Evolutionary conservation across 2,113 vertebrate species (phyloP).

Genomic region (Aptenodytes forsteri): DNA sequence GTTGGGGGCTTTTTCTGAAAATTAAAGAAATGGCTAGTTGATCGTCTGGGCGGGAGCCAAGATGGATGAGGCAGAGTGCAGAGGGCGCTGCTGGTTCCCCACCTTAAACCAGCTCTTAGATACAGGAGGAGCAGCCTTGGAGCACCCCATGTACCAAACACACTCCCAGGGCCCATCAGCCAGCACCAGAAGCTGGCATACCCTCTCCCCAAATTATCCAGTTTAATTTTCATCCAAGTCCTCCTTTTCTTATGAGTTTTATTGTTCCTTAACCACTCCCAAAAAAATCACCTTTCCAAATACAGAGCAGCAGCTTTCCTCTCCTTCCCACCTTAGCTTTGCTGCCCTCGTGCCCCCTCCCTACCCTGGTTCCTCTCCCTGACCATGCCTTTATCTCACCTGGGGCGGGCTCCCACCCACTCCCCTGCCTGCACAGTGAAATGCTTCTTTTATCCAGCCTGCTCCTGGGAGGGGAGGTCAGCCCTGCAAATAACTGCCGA

Average conservation of each 20-base stretch:
- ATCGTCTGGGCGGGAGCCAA: background rate
- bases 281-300: background rate
- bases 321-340: background rate
- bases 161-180: background rate
- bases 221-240: background rate
- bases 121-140: background rate
- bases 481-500: slow-evolving; percentile 26
- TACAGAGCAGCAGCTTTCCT: background rate
- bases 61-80: background rate
- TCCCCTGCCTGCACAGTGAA: background rate
- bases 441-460: background rate
- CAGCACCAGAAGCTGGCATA: background rate
- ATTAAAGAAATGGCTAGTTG: background rate
- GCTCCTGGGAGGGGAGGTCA: slow-evolving; percentile 11
- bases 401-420: background rate
- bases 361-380: background rate
- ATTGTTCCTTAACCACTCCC: background rate
- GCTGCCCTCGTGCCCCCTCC: fast-evolving
- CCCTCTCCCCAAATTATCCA: background rate
- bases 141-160: background rate
- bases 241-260: background rate
- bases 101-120: background rate
- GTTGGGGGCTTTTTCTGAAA: background rate
- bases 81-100: background rate
- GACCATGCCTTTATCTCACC: background rate